phyloP scores from a whole-genome alignment of 2,888 invertebrate genomes.

The Apamea sordens region DNA sequence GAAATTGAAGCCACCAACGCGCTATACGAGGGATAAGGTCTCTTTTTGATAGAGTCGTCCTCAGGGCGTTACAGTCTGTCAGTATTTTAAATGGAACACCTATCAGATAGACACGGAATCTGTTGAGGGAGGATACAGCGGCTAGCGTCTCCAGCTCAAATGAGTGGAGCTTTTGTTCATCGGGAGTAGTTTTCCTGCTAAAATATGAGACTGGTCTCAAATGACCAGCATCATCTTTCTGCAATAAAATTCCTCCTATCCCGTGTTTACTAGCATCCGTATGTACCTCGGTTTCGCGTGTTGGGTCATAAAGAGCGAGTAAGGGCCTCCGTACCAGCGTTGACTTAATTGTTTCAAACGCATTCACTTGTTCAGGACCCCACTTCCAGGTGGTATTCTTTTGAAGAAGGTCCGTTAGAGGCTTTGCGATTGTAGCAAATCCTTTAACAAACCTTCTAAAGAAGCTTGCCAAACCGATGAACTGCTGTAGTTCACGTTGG shows the following conservation, averaged over 20 bases:
- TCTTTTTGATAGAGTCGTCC: slow-evolving; percentile 25
- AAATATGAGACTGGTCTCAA: background rate
- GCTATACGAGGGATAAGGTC: slow-evolving; percentile 58
- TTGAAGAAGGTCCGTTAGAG: background rate
- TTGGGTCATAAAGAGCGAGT: background rate
- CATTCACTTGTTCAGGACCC: background rate
- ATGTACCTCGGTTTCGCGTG: slow-evolving; percentile 1
- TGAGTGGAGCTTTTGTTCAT: slow-evolving; percentile 58
- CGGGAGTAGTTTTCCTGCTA: background rate
- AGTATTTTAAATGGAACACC: slow-evolving; percentile 52
- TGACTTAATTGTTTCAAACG: background rate
- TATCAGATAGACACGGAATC: slow-evolving; percentile 58
- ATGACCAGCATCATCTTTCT: background rate
- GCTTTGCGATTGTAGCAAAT: background rate
- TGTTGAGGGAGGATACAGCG: slow-evolving; percentile 53
- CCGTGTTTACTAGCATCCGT: slow-evolving; percentile 1
- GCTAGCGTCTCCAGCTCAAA: slow-evolving; percentile 63
- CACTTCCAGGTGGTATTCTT: background rate
- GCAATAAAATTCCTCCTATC: background rate
- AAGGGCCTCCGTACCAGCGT: background rate
- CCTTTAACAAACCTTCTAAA: slow-evolving; percentile 4
- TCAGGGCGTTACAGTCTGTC: slow-evolving; percentile 53
- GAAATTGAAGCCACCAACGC: slow-evolving; percentile 39
- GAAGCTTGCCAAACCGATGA: slow-evolving; percentile 8
- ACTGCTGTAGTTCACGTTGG: slow-evolving; percentile 4